These are phyloP conservation scores for Pseudanteris insignis DNA, from an alignment of 2,888 invertebrate species.

Conservation along the genomic window DNA sequence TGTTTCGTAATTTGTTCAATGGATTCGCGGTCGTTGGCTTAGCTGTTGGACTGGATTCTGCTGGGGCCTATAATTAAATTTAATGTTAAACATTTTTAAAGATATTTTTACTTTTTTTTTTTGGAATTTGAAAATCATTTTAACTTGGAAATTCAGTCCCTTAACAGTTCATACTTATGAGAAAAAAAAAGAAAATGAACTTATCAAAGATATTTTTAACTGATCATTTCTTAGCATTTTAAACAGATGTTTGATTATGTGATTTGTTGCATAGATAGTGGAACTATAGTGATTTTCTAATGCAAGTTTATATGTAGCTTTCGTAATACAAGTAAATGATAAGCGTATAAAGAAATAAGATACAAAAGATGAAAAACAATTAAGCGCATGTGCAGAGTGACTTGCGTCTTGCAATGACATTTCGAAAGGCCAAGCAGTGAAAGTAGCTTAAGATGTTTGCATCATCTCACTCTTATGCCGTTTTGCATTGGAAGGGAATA, in stretches of 20 bases:
- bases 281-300: too few relatives aligned
- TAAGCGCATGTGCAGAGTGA: constrained; percentile 39
- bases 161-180: too few relatives aligned
- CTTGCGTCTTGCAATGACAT: constrained; percentile 54
- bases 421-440: constrained; percentile 62
- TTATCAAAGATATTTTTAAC: too few relatives aligned
- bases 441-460: constrained; percentile 52
- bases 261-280: too few relatives aligned
- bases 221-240: too few relatives aligned
- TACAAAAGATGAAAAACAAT: constrained; percentile 41
- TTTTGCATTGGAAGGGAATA: constrained; percentile 42
- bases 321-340: neutral
- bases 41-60: constrained; percentile 56
- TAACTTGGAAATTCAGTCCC: too few relatives aligned
- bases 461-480: constrained; percentile 48
- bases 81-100: too few relatives aligned
- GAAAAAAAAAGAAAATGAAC: too few relatives aligned
- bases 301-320: too few relatives aligned
- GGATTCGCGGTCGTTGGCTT: constrained; percentile 61
- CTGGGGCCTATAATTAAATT: constrained; percentile 62
- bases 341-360: constrained; percentile 15
- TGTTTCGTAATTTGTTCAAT: constrained; percentile 62
- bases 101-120: too few relatives aligned
- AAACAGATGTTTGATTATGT: too few relatives aligned
- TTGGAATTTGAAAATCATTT: too few relatives aligned